Conservation (phyloP, 2,888 invertebrate species). For the Synergus umbraculus region DNA sequence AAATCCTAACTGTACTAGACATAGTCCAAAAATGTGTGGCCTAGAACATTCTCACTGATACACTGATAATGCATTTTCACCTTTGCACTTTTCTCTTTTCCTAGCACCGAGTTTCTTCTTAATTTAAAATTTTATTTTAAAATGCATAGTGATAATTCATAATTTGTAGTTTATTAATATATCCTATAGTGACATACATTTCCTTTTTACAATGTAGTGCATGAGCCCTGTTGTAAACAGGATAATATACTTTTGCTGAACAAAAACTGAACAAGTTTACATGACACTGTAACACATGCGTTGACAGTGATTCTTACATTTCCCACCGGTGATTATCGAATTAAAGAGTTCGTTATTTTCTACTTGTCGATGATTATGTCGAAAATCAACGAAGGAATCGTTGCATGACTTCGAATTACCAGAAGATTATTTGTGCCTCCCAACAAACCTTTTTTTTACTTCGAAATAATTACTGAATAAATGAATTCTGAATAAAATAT, state of each 20-base stretch:
- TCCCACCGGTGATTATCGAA: not conserved
- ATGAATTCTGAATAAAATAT: not conserved
- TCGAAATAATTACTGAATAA: not conserved
- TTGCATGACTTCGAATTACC: constrained; percentile 48
- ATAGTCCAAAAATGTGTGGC: not conserved
- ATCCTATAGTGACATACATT: not conserved
- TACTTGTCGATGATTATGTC: constrained; percentile 25
- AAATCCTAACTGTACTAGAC: not conserved
- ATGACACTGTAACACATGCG: constrained; percentile 36
- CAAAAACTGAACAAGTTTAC: constrained; percentile 32
- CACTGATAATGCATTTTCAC: not conserved
- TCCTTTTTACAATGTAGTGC: constrained; percentile 8
- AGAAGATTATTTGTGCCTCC: not conserved
- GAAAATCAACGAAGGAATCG: constrained; percentile 42
- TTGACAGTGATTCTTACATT: constrained; percentile 28
- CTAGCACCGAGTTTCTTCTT: no score
- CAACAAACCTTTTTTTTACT: not conserved
- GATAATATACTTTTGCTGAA: constrained; percentile 25
- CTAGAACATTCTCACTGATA: not conserved
- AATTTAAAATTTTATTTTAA: not conserved
- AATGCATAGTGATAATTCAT: not conserved
- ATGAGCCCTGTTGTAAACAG: constrained; percentile 3
- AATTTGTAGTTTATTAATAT: not conserved
- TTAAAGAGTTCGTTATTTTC: constrained; percentile 4
- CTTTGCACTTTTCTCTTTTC: not conserved